Conservation (phyloP, 2,797 vertebrate species). For the Xyrichtys novacula region DNA sequence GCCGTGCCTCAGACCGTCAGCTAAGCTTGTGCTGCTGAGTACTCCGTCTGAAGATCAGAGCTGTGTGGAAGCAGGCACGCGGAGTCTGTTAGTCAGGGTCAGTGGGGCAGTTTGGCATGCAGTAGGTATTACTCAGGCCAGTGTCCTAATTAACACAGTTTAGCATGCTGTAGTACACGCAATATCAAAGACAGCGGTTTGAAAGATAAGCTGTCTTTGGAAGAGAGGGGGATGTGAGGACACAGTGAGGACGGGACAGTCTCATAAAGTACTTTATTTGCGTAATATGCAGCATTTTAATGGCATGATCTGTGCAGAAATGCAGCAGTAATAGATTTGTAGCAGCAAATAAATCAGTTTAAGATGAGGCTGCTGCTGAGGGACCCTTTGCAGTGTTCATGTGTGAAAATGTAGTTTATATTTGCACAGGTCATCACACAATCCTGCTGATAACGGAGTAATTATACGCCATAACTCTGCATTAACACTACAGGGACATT, state of each 20-base stretch:
- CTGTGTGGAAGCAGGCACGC: conserved; percentile 5
- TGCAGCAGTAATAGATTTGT: not conserved
- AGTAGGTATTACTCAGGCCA: not conserved
- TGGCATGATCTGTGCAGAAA: not conserved
- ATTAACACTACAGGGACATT: too few species aligned
- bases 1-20: conserved; percentile 32
- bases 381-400: not conserved
- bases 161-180: conserved; percentile 1
- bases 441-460: too few species aligned
- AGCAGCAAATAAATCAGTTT: conserved; percentile 9
- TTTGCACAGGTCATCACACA: too few species aligned
- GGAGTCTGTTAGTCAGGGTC: not conserved
- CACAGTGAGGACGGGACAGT: not conserved
- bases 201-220: not conserved
- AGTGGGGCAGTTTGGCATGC: conserved; percentile 18
- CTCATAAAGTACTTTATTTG: not conserved
- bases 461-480: too few species aligned
- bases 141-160: conserved; percentile 36
- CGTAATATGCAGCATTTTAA: not conserved
- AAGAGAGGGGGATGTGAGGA: not conserved
- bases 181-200: conserved; percentile 3
- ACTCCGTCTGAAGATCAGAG: conserved; percentile 32
- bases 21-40: conserved; percentile 27
- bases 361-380: conserved; percentile 5
- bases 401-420: too few species aligned